Conservation (phyloP, 1,140 invertebrate genomes). For the Thaumetopoea pityocampa region DNA sequence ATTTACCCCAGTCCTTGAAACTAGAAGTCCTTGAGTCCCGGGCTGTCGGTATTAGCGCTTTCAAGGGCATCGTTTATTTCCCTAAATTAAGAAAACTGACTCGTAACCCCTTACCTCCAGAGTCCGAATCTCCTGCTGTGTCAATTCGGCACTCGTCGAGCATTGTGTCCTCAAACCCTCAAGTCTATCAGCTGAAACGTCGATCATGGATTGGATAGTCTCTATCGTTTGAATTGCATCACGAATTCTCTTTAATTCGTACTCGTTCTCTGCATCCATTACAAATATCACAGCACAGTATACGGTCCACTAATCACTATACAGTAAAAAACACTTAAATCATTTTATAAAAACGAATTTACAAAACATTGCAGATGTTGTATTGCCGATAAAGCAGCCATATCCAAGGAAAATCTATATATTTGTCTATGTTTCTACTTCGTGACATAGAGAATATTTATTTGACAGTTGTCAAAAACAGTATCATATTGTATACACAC, state of each 20-base stretch:
- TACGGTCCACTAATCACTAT: constrained; percentile 65
- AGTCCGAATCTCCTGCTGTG: constrained; percentile 95
- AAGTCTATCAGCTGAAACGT: constrained; percentile 93
- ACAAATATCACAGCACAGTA: constrained; percentile 75
- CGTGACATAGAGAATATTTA: constrained; percentile 39
- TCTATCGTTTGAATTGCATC: constrained; percentile 80
- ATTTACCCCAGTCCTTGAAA: constrained; percentile 55
- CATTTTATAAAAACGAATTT: constrained; percentile 75
- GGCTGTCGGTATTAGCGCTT: constrained; percentile 37
- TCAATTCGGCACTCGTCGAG: constrained; percentile 92
- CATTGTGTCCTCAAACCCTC: constrained; percentile 94
- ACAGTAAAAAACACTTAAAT: constrained; percentile 69
- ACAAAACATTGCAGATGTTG: constrained; percentile 74
- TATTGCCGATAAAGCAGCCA: constrained; percentile 75
- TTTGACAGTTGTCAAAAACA: constrained; percentile 43
- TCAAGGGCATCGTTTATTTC: constrained; percentile 59
- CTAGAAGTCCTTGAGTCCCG: constrained; percentile 51
- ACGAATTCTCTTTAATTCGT: constrained; percentile 77
- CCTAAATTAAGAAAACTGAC: constrained; percentile 20
- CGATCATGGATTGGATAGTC: constrained; percentile 92
- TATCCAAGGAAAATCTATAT: constrained; percentile 74
- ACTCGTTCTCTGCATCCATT: constrained; percentile 76
- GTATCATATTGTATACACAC: too few species aligned
- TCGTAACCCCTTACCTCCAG: constrained; percentile 83
- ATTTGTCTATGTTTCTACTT: constrained; percentile 56